Evolutionary conservation across 64 coral and sea anemone species (phyloP).

Genomic region (Exaiptasia diaphana): DNA sequence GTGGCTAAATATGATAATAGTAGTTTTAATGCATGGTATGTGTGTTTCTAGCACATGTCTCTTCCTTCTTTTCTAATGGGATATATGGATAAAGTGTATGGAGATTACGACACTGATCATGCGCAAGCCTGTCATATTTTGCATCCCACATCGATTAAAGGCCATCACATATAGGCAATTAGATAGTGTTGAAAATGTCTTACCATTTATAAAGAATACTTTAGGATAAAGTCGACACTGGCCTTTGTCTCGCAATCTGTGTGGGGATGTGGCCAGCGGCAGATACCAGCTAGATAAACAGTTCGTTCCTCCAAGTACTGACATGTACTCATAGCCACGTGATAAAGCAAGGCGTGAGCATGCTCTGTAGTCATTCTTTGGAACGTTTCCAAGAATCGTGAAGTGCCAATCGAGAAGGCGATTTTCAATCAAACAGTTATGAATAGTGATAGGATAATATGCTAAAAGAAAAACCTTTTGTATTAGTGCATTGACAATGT

Average conservation of each 20-base stretch:
- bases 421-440: slow-evolving; percentile 48
- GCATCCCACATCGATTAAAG: too few relatives aligned
- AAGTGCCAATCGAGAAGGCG: slow-evolving; percentile 55
- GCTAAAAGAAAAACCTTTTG: slow-evolving; percentile 26
- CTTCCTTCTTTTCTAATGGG: too few relatives aligned
- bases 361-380: slow-evolving; percentile 39
- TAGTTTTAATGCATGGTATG: too few relatives aligned
- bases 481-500: too few relatives aligned
- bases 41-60: too few relatives aligned
- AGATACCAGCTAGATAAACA: slow-evolving; percentile 67
- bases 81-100: too few relatives aligned
- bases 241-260: slow-evolving; percentile 30
- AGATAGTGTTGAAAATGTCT: not conserved
- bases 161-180: too few relatives aligned
- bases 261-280: slow-evolving; percentile 58
- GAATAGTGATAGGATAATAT: slow-evolving; percentile 55
- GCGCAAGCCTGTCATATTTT: too few relatives aligned
- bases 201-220: slow-evolving; percentile 64
- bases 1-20: slow-evolving; percentile 33
- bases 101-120: too few relatives aligned
- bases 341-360: slow-evolving; percentile 58
- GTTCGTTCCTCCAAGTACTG: slow-evolving; percentile 36
- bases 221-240: slow-evolving; percentile 47
- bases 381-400: slow-evolving; percentile 40
- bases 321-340: slow-evolving; percentile 64